phyloP scores from a whole-genome alignment of 2,888 invertebrate genomes.

The Cyclophora albipunctata region DNA sequence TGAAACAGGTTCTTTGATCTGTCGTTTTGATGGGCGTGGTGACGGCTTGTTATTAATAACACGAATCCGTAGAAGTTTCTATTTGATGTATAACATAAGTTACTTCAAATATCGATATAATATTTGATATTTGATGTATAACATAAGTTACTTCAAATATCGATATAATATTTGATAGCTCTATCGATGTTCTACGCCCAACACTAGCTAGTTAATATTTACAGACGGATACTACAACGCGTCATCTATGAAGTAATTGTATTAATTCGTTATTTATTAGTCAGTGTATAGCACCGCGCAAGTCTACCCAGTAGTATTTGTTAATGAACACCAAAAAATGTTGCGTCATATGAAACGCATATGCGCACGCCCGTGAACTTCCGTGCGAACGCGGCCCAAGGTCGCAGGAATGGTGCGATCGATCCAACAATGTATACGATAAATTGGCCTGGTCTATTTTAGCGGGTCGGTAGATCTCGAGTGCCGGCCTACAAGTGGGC shows the following conservation, averaged over 20 bases:
- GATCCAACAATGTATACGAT: slow-evolving; percentile 43
- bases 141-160: too few species aligned
- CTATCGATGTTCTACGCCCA: too few species aligned
- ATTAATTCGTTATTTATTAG: too few species aligned
- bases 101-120: too few species aligned
- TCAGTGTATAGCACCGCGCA: too few species aligned
- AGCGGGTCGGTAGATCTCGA: slow-evolving; percentile 38
- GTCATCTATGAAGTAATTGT: too few species aligned
- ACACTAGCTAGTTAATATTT: too few species aligned
- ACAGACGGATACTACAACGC: too few species aligned
- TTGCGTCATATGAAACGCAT: slow-evolving; percentile 25
- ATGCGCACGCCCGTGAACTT: slow-evolving; percentile 64
- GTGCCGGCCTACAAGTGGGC: slow-evolving; percentile 37
- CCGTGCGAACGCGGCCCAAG: slow-evolving; percentile 59
- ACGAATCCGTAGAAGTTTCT: too few species aligned
- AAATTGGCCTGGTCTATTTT: slow-evolving; percentile 54
- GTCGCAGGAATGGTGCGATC: slow-evolving; percentile 51
- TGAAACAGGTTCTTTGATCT: slow-evolving; percentile 28
- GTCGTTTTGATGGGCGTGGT: slow-evolving; percentile 31
- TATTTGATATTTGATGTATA: too few species aligned
- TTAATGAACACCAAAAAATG: slow-evolving; percentile 16
- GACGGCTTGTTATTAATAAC: slow-evolving; percentile 22
- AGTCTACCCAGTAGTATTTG: neutral
- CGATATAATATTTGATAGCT: too few species aligned
- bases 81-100: too few species aligned